Evolutionary conservation across 2,888 invertebrate species (phyloP).

Genomic region (Pelosia muscerda): DNA sequence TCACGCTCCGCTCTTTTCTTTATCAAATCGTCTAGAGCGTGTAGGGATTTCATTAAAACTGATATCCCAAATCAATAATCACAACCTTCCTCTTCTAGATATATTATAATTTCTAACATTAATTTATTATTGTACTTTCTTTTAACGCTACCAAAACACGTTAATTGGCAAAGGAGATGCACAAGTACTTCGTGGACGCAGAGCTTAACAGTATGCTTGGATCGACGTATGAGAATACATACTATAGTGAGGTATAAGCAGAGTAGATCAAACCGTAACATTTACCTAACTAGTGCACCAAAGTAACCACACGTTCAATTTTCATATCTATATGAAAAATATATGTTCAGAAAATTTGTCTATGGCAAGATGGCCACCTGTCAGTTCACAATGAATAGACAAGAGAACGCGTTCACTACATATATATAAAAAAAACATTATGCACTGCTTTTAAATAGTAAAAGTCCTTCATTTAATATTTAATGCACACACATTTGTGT

Average conservation of each 20-base stretch:
- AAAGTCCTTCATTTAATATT: slow-evolving; percentile 18
- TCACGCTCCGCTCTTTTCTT: no score
- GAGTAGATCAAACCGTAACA: slow-evolving; percentile 53
- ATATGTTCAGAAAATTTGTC: slow-evolving; percentile 25
- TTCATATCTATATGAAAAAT: no score
- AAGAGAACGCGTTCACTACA: slow-evolving; percentile 33
- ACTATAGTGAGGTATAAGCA: slow-evolving; percentile 83
- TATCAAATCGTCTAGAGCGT: no score
- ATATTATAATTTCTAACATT: slow-evolving; percentile 62
- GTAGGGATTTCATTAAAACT: background rate
- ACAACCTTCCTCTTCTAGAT: slow-evolving; percentile 25
- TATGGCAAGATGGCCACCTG: slow-evolving; percentile 27
- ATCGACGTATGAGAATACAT: slow-evolving; percentile 87
- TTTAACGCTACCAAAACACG: slow-evolving; percentile 84
- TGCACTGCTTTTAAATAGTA: slow-evolving; percentile 34
- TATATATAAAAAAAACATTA: slow-evolving; percentile 31
- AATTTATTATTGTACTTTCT: slow-evolving; percentile 78
- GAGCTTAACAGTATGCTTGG: slow-evolving; percentile 92
- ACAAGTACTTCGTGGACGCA: slow-evolving; percentile 93
- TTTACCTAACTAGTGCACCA: slow-evolving; percentile 35
- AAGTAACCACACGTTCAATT: slow-evolving; percentile 41
- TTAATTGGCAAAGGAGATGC: slow-evolving; percentile 90
- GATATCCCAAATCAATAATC: background rate
- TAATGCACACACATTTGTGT: slow-evolving; percentile 35
- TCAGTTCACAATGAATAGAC: slow-evolving; percentile 19